Evolutionary conservation across 2,113 vertebrate species (phyloP), one percentile per base, ranked within the genome.

Genomic region (Andinoacara biseriatus): DNA sequence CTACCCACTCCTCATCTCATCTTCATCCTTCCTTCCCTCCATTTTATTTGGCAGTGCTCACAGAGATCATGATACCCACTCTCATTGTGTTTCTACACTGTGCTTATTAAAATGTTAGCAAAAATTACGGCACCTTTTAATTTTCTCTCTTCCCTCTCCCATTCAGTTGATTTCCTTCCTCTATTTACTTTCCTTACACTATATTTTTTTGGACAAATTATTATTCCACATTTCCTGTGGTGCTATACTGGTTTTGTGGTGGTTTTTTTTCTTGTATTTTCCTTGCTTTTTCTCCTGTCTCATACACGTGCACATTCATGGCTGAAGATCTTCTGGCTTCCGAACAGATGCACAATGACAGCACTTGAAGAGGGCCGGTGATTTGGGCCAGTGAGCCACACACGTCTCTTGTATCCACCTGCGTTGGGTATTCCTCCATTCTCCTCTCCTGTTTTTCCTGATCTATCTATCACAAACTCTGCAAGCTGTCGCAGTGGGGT

Each of bases 261-360:
- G 74, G 33, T 76, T 52, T 43, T 11, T 57, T 26, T 26, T 69
- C n/a, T 75, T 33, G 31, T 20, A 18, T 26, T 80, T 75, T 54
- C 2, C 43, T 63, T 49, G 5, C 13, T 38, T 59, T 10, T 33
- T 20, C 57, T 58, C 38, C 58, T n/a, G 2, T 84, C 40, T 33
- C 74, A 75, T 78, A 40, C 63, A 56, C 60, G 78, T 60, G 62
- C 58, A 40, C 40, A 57, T 58, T 63, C 82, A 33, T 85, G 61
- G 46, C 60, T 76, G 49, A 76, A 69, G 76, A 87, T 87, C 22
- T 38, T 82, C 58, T 69, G 60, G 82, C 80, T 86, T 82, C 15
- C 86, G 92, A 91, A 91, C 93, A 92, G 93, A 89, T 93, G 90
- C 91, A 80, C 83, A 79, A 26, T 94, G 95, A 94, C 95, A 94